Evolutionary conservation across 2,888 invertebrate species (phyloP).

Genomic region (Chrysomela aeneicollis): DNA sequence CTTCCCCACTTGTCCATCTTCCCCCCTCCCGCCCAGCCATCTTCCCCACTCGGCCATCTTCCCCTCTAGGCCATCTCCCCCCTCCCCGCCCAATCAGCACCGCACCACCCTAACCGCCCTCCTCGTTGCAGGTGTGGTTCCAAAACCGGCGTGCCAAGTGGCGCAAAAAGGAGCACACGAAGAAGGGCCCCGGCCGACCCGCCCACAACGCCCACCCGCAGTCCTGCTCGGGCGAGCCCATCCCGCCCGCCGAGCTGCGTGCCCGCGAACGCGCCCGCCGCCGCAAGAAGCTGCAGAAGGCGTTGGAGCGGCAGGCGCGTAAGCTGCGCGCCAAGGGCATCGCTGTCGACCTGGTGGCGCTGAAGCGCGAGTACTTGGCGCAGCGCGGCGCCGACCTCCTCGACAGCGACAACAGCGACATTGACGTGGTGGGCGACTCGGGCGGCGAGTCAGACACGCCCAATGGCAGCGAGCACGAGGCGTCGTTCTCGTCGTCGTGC

Average conservation of each 20-base stretch:
- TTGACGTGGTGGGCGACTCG: conserved; percentile 85
- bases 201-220: conserved; percentile 98
- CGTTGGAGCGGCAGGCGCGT: conserved; percentile 89
- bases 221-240: conserved; percentile 96
- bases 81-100: too few relatives aligned
- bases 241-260: conserved; percentile 88
- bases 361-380: conserved; percentile 85
- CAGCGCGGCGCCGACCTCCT: conserved; percentile 70
- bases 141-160: conserved; percentile 99
- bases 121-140: conserved; percentile 92
- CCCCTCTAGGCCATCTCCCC: too few relatives aligned
- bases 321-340: conserved; percentile 92
- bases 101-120: too few relatives aligned
- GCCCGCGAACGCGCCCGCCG: conserved; percentile 87
- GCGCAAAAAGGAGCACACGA: conserved; percentile 99
- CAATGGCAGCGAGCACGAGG: conserved; percentile 62
- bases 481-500: conserved; percentile 47
- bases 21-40: too few relatives aligned
- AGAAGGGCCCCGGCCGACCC: conserved; percentile 97
- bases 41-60: too few relatives aligned
- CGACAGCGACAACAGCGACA: conserved; percentile 75
- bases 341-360: conserved; percentile 84
- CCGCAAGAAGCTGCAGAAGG: conserved; percentile 91
- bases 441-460: conserved; percentile 76
- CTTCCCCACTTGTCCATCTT: too few relatives aligned